Conservation (phyloP, 64 coral and sea anemone genomes). For the Montipora sp. region DNA sequence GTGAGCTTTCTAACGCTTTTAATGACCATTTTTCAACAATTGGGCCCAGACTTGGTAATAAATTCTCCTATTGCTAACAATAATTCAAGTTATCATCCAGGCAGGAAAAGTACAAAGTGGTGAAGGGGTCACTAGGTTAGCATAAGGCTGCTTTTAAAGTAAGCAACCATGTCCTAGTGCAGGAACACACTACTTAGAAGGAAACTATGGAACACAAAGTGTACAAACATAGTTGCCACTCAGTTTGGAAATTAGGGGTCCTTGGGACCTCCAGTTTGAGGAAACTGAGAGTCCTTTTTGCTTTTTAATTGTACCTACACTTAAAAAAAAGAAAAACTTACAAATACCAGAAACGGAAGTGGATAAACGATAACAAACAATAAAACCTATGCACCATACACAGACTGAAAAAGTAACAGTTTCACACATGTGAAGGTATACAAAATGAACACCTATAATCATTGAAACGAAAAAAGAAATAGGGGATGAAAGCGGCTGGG, state of each 20-base stretch:
- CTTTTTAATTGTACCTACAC: neutral
- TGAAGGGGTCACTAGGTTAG: neutral
- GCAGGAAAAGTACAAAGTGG: neutral
- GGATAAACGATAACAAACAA: neutral
- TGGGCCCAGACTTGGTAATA: no score
- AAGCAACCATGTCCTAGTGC: neutral
- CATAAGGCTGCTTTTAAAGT: neutral
- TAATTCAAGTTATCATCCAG: neutral
- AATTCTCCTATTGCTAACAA: no score
- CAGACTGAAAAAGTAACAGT: neutral
- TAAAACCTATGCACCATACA: neutral
- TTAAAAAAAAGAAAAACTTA: neutral
- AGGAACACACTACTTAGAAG: neutral
- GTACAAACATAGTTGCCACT: constrained; percentile 5
- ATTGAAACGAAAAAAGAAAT: no score
- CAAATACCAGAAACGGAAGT: neutral
- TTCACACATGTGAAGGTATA: neutral
- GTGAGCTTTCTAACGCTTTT: no score
- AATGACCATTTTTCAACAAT: no score
- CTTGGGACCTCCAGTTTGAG: neutral
- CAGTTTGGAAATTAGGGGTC: neutral
- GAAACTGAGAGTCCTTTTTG: neutral
- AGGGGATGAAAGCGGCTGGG: no score
- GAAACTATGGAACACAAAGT: neutral
- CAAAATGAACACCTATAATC: no score